phyloP scores from a whole-genome alignment of 1,140 invertebrate genomes.

The Lepidurus packardi region DNA sequence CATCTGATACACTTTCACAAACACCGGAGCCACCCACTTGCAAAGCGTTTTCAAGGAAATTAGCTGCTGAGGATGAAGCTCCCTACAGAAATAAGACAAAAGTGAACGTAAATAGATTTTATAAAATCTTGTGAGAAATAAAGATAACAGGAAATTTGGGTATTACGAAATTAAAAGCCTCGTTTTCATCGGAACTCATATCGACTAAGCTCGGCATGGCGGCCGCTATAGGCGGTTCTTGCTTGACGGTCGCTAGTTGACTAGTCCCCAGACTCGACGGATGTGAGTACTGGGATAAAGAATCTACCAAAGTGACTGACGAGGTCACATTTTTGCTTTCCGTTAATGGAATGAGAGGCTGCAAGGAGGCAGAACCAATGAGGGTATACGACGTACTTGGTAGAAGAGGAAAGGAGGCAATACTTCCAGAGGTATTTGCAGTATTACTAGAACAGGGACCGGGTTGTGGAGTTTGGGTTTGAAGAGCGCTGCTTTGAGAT shows the following conservation, averaged over 20 bases:
- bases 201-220: neutral
- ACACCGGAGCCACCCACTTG: neutral
- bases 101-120: neutral
- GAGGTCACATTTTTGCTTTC: neutral
- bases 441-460: neutral
- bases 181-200: neutral
- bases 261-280: neutral
- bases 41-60: neutral
- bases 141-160: neutral
- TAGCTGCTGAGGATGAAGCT: neutral
- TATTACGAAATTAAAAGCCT: constrained; percentile 5
- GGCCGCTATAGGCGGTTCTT: neutral
- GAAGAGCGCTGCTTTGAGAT: neutral
- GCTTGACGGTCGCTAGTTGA: neutral
- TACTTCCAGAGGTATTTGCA: neutral
- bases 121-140: neutral
- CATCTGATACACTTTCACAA: neutral
- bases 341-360: neutral
- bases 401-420: neutral
- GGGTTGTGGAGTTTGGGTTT: neutral
- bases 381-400: neutral
- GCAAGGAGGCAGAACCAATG: neutral
- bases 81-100: neutral
- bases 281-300: neutral
- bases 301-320: constrained; percentile 7